Evolutionary conservation across 1,140 invertebrate species (phyloP).

Genomic region (Brachionus asplanchnoidis): DNA sequence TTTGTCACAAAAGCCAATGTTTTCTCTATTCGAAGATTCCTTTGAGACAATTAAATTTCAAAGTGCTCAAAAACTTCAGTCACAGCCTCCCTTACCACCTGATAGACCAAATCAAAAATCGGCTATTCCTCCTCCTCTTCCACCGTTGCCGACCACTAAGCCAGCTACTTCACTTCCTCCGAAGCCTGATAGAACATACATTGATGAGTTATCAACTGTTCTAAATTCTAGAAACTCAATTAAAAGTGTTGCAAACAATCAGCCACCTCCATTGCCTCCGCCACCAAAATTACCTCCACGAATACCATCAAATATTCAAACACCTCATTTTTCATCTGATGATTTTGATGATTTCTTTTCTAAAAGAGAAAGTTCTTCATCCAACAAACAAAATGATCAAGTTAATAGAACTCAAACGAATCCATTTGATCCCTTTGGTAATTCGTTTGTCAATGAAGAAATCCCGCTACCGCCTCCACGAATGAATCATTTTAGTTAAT

Average conservation of each 20-base stretch:
- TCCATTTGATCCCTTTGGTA: conserved; percentile 9
- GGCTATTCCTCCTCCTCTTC: background rate
- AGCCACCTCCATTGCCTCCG: background rate
- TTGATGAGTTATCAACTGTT: background rate
- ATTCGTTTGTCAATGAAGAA: conserved; percentile 2
- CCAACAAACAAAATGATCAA: background rate
- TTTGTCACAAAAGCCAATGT: background rate
- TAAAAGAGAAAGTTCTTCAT: background rate
- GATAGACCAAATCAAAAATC: background rate
- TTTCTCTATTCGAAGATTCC: conserved; percentile 13
- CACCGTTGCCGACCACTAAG: background rate
- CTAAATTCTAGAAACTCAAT: background rate
- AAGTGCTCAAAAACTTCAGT: background rate
- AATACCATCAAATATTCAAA: background rate
- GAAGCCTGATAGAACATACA: background rate
- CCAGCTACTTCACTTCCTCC: background rate
- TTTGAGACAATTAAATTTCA: background rate
- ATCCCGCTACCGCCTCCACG: background rate
- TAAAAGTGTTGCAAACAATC: background rate
- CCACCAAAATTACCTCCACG: conserved; percentile 21
- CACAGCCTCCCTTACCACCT: background rate
- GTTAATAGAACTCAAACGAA: background rate
- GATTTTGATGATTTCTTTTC: conserved; percentile 8
- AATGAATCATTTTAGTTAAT: conserved; percentile 33
- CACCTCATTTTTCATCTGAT: background rate